Conservation (phyloP, 1,140 invertebrate genomes). For the Meloidogyne floridensis region DNA sequence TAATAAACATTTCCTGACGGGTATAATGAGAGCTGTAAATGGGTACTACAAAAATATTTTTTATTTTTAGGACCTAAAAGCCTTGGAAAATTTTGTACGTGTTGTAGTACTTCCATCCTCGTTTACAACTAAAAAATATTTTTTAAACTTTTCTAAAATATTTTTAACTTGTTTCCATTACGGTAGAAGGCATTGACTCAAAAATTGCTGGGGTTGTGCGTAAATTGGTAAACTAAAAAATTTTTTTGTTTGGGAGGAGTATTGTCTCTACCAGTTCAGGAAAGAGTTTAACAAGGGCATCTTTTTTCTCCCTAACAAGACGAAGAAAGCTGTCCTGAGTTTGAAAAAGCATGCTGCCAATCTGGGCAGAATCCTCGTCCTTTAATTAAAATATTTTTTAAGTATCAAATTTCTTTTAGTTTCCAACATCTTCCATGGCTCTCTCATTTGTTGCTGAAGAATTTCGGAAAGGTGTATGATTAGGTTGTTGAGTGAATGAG, state of each 20-base stretch:
- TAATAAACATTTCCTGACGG: constrained; percentile 53
- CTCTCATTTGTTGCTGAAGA: background rate
- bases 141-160: background rate
- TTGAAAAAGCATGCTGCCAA: constrained; percentile 41
- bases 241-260: background rate
- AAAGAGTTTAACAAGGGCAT: constrained; percentile 46
- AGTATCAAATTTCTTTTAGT: too few species aligned
- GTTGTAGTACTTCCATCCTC: constrained; percentile 54
- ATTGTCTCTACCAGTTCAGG: constrained; percentile 36
- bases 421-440: background rate
- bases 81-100: constrained; percentile 50
- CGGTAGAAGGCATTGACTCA: constrained; percentile 39
- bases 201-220: constrained; percentile 53
- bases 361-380: constrained; percentile 29
- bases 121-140: constrained; percentile 37
- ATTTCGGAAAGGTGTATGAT: background rate
- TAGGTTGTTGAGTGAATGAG: background rate
- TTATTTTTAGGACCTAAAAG: constrained; percentile 37
- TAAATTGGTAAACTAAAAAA: constrained; percentile 40
- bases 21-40: constrained; percentile 45
- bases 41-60: background rate
- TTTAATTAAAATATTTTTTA: constrained; percentile 25
- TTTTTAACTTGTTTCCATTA: constrained; percentile 40
- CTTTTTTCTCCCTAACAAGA: constrained; percentile 52
- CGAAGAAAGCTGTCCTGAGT: constrained; percentile 51